phyloP scores from a whole-genome alignment of 1,140 invertebrate species.

The Megalopta genalis region DNA sequence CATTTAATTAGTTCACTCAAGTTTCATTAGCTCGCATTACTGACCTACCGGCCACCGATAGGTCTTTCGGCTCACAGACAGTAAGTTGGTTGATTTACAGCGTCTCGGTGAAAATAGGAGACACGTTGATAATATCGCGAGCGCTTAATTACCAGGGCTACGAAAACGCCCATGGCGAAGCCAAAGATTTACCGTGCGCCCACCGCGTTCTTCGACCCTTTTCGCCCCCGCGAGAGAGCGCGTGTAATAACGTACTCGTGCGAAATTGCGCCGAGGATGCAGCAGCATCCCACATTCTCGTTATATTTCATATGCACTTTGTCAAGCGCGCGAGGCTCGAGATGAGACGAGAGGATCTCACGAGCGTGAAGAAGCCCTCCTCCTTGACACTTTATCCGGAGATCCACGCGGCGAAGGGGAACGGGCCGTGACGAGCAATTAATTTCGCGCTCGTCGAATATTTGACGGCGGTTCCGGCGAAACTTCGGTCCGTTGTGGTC shows the following conservation, averaged over 20 bases:
- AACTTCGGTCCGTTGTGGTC: conserved; percentile 12
- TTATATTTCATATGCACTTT: conserved; percentile 51
- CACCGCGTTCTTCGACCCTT: background rate
- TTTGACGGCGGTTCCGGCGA: conserved; percentile 25
- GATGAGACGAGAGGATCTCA: conserved; percentile 22
- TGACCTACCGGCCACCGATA: background rate
- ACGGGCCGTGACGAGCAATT: conserved; percentile 60
- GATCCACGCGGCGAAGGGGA: conserved; percentile 27
- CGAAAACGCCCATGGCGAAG: background rate
- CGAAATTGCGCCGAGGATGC: conserved; percentile 25
- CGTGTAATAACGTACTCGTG: conserved; percentile 40
- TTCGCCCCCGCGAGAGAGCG: background rate
- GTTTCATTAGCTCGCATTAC: background rate
- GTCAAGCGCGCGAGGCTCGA: conserved; percentile 40
- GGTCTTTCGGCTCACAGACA: too few relatives aligned
- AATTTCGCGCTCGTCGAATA: conserved; percentile 50
- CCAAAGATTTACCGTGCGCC: background rate
- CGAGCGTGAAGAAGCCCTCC: conserved; percentile 34
- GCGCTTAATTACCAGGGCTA: background rate
- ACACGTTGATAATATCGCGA: background rate
- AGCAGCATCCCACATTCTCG: conserved; percentile 28
- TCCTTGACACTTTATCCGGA: conserved; percentile 44
- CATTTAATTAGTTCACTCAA: too few relatives aligned
- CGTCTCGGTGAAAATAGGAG: background rate
- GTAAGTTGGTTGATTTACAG: background rate